Evolutionary conservation across 1,140 invertebrate genomes (phyloP).

Genomic region (Portunus trituberculatus): DNA sequence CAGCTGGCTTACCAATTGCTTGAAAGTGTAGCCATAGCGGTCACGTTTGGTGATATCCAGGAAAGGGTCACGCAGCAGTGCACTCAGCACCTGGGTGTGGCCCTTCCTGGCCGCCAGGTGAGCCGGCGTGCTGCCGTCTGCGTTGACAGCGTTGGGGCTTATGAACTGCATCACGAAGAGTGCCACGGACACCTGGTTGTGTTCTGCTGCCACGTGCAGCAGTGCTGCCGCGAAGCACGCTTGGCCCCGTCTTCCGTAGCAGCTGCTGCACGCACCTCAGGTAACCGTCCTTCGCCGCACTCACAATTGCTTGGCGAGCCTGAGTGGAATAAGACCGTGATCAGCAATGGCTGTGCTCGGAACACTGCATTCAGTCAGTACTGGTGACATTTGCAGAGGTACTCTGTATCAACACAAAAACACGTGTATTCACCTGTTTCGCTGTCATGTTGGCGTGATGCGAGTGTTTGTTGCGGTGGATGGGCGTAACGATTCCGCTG

Average conservation of each 20-base stretch:
- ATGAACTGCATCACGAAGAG: background rate
- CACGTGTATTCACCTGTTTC: too few species aligned
- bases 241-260: constrained; percentile 7
- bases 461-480: too few species aligned
- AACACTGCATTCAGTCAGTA: too few species aligned
- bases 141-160: constrained; percentile 15
- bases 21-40: background rate
- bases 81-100: constrained; percentile 40
- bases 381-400: too few species aligned
- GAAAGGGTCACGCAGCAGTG: background rate
- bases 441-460: too few species aligned
- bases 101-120: constrained; percentile 21
- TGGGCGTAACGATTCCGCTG: too few species aligned
- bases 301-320: background rate
- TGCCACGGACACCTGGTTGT: background rate
- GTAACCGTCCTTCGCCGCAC: constrained; percentile 20
- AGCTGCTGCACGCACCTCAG: background rate
- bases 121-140: constrained; percentile 14
- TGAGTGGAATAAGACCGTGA: too few species aligned
- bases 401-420: too few species aligned
- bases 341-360: too few species aligned
- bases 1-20: background rate
- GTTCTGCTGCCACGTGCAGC: constrained; percentile 33
- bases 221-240: background rate
- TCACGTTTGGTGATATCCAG: constrained; percentile 28